These are phyloP conservation scores for Smutsia gigantea DNA, from an alignment of 2,797 vertebrate genomes.

Conservation along the genomic window DNA sequence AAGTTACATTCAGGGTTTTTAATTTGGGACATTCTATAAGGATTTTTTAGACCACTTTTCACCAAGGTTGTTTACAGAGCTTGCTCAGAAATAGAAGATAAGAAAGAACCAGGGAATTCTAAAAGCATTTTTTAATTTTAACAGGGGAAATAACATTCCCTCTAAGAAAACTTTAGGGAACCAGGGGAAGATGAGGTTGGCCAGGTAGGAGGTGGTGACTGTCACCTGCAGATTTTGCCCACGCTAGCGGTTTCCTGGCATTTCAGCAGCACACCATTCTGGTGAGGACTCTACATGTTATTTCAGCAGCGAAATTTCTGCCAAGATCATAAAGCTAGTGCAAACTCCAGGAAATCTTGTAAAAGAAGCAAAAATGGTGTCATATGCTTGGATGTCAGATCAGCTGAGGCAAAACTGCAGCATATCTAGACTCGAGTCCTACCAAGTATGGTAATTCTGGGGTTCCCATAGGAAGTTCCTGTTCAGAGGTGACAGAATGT, in stretches of 20 bases:
- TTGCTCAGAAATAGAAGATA: constrained; percentile 29
- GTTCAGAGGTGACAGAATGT: neutral
- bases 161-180: constrained; percentile 44
- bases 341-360: constrained; percentile 80
- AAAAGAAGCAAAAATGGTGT: constrained; percentile 80
- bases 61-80: constrained; percentile 21
- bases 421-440: constrained; percentile 18
- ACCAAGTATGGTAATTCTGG: neutral
- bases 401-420: constrained; percentile 66
- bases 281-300: constrained; percentile 76
- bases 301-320: constrained; percentile 73
- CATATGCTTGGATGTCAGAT: constrained; percentile 73
- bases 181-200: constrained; percentile 43
- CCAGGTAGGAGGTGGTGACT: constrained; percentile 76
- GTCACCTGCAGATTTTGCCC: constrained; percentile 63
- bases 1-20: neutral
- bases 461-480: constrained; percentile 17
- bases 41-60: constrained; percentile 33
- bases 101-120: constrained; percentile 56
- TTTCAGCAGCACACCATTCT: constrained; percentile 68
- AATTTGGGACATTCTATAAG: neutral
- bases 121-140: constrained; percentile 63
- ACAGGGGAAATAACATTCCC: neutral
- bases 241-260: constrained; percentile 70
- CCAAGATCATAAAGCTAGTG: constrained; percentile 76